phyloP scores from a whole-genome alignment of 2,888 invertebrate genomes.

The Labia minor region DNA sequence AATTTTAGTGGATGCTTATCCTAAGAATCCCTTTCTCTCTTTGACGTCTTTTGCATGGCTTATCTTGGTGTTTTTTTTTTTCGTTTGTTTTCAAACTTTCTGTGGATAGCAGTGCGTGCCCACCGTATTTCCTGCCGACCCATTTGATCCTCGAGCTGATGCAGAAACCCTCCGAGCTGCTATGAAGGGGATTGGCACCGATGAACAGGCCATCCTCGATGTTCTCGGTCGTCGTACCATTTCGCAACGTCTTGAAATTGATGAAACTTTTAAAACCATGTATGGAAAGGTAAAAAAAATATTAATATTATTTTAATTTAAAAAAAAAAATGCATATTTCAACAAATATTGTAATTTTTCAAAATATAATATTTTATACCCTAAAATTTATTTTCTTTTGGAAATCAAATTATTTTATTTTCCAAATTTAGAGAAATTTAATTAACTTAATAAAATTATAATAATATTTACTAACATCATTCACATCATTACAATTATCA shows the following conservation, averaged over 20 bases:
- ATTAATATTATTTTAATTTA: not conserved
- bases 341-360: no score
- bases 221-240: slow-evolving; percentile 42
- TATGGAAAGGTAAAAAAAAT: slow-evolving; percentile 41
- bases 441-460: no score
- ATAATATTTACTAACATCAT: no score
- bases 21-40: no score
- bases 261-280: slow-evolving; percentile 41
- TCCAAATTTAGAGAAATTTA: no score
- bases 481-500: no score
- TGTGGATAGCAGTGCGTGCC: slow-evolving; percentile 27
- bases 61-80: not conserved
- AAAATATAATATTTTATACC: no score
- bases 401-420: no score
- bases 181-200: slow-evolving; percentile 39
- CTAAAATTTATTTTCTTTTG: no score
- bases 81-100: not conserved
- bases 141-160: slow-evolving; percentile 33
- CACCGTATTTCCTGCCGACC: slow-evolving; percentile 31
- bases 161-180: slow-evolving; percentile 35
- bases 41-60: not conserved
- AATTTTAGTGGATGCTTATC: no score
- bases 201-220: slow-evolving; percentile 41
- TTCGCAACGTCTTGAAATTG: slow-evolving; percentile 41
- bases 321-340: no score